phyloP scores from a whole-genome alignment of 2,888 invertebrate species.

The Rhagophthalmus giganteus region DNA sequence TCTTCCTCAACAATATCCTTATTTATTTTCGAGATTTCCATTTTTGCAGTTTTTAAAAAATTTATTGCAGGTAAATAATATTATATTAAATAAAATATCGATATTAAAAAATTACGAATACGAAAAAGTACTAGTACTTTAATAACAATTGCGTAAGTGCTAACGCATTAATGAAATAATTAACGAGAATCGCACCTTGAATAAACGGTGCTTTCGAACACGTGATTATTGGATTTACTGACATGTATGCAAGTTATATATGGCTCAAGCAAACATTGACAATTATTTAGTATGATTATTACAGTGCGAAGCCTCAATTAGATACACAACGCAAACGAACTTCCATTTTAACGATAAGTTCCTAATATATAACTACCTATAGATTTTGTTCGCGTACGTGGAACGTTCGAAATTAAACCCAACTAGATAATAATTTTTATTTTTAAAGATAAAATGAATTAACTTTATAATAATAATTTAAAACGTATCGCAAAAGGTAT shows the following conservation, averaged over 20 bases:
- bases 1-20: too few relatives aligned
- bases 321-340: slow-evolving; percentile 38
- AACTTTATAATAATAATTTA: too few relatives aligned
- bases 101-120: neutral
- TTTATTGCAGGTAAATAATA: neutral
- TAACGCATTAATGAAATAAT: neutral
- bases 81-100: neutral
- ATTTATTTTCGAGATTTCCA: too few relatives aligned
- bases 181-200: neutral
- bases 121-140: neutral
- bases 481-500: too few relatives aligned
- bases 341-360: slow-evolving; percentile 20
- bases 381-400: too few relatives aligned
- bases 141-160: neutral
- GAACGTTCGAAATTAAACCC: too few relatives aligned
- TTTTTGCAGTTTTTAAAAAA: too few relatives aligned
- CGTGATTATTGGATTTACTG: neutral
- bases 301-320: slow-evolving; percentile 33
- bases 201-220: neutral
- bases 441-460: too few relatives aligned
- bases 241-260: neutral
- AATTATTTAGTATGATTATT: neutral
- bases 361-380: too few relatives aligned
- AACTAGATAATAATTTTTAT: too few relatives aligned
- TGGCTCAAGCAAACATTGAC: neutral